These are phyloP conservation scores for Siniperca chuatsi DNA, from an alignment of 2,113 vertebrate species.

Conservation along the genomic window DNA sequence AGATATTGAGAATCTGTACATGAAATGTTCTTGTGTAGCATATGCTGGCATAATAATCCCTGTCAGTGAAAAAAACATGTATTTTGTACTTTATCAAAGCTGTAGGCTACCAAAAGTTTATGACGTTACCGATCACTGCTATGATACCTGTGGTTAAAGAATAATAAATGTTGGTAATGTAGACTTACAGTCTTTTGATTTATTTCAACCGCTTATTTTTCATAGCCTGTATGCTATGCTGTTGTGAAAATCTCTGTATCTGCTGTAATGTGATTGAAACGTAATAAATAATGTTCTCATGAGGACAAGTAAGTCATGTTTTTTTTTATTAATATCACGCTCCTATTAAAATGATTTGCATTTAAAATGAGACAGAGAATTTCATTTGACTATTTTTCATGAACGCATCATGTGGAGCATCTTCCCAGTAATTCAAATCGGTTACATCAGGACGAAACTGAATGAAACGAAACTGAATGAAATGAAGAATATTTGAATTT, in stretches of 20 bases:
- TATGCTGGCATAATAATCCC: conserved; percentile 71
- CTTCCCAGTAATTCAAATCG: not conserved
- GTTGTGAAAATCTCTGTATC: conserved; percentile 80
- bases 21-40: conserved; percentile 81
- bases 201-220: conserved; percentile 60
- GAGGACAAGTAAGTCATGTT: not conserved
- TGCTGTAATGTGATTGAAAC: conserved; percentile 83
- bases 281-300: conserved; percentile 74
- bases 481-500: not conserved
- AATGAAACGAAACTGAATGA: not conserved
- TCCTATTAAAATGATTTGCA: not conserved
- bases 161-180: conserved; percentile 71
- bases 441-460: not conserved
- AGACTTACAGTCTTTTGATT: conserved; percentile 54
- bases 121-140: conserved; percentile 53
- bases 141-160: conserved; percentile 65
- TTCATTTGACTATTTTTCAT: not conserved
- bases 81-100: conserved; percentile 78
- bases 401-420: not conserved
- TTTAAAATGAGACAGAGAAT: not conserved
- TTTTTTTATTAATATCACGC: not conserved
- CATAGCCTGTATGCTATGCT: conserved; percentile 60
- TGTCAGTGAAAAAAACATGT: conserved; percentile 68
- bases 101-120: conserved; percentile 71
- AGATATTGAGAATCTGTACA: conserved; percentile 71